Evolutionary conservation across 1,140 invertebrate genomes (phyloP).

Genomic region (Apis cerana): DNA sequence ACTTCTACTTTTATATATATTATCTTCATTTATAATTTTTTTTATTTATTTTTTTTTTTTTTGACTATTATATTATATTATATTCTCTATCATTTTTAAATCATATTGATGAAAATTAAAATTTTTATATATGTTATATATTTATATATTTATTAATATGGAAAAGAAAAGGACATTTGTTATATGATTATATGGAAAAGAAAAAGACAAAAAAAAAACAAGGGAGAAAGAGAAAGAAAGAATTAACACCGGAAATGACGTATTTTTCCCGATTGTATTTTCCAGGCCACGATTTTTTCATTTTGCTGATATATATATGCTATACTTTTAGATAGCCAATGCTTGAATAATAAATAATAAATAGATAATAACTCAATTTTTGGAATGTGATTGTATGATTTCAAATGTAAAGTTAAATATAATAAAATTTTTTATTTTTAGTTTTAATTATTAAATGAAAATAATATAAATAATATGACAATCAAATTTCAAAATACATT

Average conservation of each 20-base stretch:
- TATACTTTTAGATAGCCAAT: background rate
- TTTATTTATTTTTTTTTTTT: background rate
- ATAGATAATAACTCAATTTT: no score
- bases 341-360: background rate
- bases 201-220: background rate
- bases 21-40: background rate
- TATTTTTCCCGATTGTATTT: constrained; percentile 48
- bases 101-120: background rate
- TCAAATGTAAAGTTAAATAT: background rate
- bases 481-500: background rate
- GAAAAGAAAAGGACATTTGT: background rate
- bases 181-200: background rate
- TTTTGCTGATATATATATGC: background rate
- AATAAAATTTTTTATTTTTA: background rate
- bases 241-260: constrained; percentile 58
- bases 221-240: constrained; percentile 6
- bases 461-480: background rate
- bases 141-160: no score
- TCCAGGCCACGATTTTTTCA: constrained; percentile 41
- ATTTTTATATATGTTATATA: background rate
- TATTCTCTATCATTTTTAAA: background rate
- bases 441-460: background rate
- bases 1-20: constrained; percentile 28
- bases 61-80: no score
- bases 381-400: no score